phyloP scores from a whole-genome alignment of 2,888 invertebrate genomes.

The Mechanitis messenoides region DNA sequence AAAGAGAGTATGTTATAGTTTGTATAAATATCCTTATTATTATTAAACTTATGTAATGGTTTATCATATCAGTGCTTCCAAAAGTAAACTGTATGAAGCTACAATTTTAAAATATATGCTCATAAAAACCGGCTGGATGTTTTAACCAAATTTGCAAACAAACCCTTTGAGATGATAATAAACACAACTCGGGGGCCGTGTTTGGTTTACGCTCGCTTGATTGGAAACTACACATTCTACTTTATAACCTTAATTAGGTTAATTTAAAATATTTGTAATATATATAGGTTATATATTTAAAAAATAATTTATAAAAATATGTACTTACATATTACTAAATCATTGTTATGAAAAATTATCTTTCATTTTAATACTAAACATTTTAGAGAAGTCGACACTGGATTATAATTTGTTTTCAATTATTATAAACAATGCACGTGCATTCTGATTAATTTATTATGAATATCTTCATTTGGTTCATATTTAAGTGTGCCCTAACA shows the following conservation, averaged over 20 bases:
- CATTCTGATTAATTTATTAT: constrained; percentile 35
- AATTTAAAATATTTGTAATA: not conserved
- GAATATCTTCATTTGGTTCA: constrained; percentile 38
- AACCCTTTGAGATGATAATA: constrained; percentile 36
- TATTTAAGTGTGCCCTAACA: constrained; percentile 42
- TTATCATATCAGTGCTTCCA: not conserved
- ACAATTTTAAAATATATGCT: not conserved
- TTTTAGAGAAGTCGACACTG: too few relatives aligned
- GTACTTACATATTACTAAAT: too few relatives aligned
- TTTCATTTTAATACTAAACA: too few relatives aligned
- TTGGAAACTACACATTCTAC: constrained; percentile 1
- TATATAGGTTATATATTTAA: not conserved
- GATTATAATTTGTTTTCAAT: constrained; percentile 16
- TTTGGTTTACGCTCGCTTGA: constrained; percentile 3
- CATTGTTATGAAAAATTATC: not conserved
- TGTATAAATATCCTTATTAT: too few relatives aligned
- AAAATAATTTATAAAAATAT: too few relatives aligned
- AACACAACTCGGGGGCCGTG: constrained; percentile 23
- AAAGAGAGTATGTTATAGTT: too few relatives aligned
- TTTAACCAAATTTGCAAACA: constrained; percentile 43
- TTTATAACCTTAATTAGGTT: not conserved
- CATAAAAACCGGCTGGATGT: constrained; percentile 29
- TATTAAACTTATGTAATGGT: too few relatives aligned
- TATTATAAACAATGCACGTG: constrained; percentile 16
- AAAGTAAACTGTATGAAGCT: not conserved